Base-by-base conservation (phyloP, 1,140 invertebrate species). In the Apis laboriosa region DNA sequence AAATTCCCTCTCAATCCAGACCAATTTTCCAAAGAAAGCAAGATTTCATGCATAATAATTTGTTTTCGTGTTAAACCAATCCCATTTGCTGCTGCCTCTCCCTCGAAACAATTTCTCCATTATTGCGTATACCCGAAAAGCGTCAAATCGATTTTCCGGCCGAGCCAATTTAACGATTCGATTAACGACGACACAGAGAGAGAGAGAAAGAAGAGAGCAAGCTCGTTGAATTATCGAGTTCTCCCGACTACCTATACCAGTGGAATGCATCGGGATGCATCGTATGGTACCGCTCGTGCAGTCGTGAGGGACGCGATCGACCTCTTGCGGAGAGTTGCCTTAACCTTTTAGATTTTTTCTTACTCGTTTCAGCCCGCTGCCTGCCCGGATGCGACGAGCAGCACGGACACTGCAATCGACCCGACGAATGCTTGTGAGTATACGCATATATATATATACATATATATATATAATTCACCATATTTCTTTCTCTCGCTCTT, bases 401-500 rank as follows among this genome's bases (percentile, higher is more conserved):
- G 91, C 97, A 99, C 94, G 98, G 98, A 91, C 96, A 97, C 93
- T 99, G 98, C 95, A 96, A 96, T 90, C 96, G 96, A 92, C 98
- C 98, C 89, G 97, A 98, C 95, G 97, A 99, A 95, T 99, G 98
- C 97, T 96, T 96, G 98, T 99, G 96, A 97, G 98, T 98, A 96
- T 92, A 87, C 78, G 43, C 66, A 86, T 75, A 43, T 43, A 43
- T 43, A 43, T 34, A 43, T 43, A 24, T 24, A 24, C 24, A 34
- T 43, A 4, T 43, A 43, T 43, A 43, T 43, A 43, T 7, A 82
- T 55, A 49, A 61, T 79, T 64, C 34, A 77, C 53, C 49, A 43
- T 56, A 21, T 34, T 34, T 58, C 53, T 56, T 24, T 43, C 73
- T 68, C 73, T 53, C 28, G 43, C 53, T 72, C 17, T 28, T 34